Conservation (phyloP, 2,113 vertebrate species). For the Alexandromys fortis region DNA sequence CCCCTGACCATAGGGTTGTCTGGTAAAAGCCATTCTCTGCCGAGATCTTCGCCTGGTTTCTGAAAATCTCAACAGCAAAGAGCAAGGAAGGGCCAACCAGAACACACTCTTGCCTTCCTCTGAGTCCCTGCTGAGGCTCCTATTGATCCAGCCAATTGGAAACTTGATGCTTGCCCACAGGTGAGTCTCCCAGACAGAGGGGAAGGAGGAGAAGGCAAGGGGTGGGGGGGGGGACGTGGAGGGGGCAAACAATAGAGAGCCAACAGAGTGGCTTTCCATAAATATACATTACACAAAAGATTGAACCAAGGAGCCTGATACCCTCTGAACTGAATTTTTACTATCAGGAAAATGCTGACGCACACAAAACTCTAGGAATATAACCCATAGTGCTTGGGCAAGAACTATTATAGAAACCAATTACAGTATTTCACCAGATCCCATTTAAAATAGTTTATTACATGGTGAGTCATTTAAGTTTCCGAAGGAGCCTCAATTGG, state of each 20-base stretch:
- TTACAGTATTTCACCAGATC: slow-evolving; percentile 75
- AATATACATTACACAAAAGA: slow-evolving; percentile 23
- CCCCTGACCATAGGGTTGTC: background rate
- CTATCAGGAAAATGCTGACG: slow-evolving; percentile 71
- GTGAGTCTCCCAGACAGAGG: background rate
- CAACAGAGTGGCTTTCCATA: background rate
- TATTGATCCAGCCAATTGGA: background rate
- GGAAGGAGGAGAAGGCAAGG: background rate
- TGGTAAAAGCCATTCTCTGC: background rate
- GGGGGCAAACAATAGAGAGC: background rate
- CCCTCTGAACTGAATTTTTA: slow-evolving; percentile 39
- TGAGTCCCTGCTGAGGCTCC: background rate
- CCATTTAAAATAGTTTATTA: slow-evolving; percentile 82
- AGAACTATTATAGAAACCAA: slow-evolving; percentile 74
- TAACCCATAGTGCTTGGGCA: slow-evolving; percentile 72
- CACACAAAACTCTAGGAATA: slow-evolving; percentile 64
- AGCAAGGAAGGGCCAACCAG: background rate
- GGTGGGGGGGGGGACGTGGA: background rate
- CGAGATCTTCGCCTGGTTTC: background rate
- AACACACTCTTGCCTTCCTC: background rate
- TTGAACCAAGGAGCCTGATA: slow-evolving; percentile 46
- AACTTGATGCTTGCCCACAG: background rate
- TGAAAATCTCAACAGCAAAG: background rate
- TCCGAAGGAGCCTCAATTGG: slow-evolving; percentile 72
- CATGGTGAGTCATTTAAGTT: slow-evolving; percentile 70